Base-by-base conservation (phyloP, 2,888 invertebrate species). In the Arrhopalites spinosus region DNA sequence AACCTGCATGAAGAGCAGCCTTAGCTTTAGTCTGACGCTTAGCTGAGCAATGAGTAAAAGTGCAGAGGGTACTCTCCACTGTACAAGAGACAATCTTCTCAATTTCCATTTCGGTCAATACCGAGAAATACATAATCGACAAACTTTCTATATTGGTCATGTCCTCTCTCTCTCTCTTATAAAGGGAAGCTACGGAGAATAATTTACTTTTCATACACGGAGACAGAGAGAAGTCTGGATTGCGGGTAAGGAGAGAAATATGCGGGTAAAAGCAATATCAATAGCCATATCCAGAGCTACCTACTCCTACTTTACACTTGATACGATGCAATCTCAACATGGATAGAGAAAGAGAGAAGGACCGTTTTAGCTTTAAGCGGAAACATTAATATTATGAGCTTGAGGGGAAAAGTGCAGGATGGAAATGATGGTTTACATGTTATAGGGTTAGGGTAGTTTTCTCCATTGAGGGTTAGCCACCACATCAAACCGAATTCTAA, bases 401-500 rank as follows among this genome's bases (percentile, higher is more conserved):
- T 36, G 56, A 71, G 71, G 59, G 71, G 71, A 59, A 20, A n/a
- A 1, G 1, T 17, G 25, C 29, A 5, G 53, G 20, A 17, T 25
- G n/a, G 45, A 27, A 43, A 68, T 15, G 50, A 68, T 27, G 47
- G 23, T n/a, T n/a, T n/a, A n/a, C n/a, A n/a, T n/a, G n/a, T n/a
- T n/a, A n/a, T n/a, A n/a, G n/a, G n/a, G n/a, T n/a, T n/a, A n/a
- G n/a, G n/a, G n/a, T n/a, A n/a, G n/a, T n/a, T n/a, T n/a, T n/a
- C n/a, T n/a, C n/a, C 25, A 59, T 59, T 53, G 27, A 47, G 69
- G 69, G n/a, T 56, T 69, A 17, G 56, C 45, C 56, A 43, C 36
- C 47, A 64, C 66, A 61, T 68, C 67, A 76, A 76, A 67, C 76
- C 76, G 72, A 76, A 71, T 74, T 63, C 75, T 78, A 73, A 74